phyloP scores from a whole-genome alignment of 1,140 invertebrate genomes.

The Anoplophora glabripennis region DNA sequence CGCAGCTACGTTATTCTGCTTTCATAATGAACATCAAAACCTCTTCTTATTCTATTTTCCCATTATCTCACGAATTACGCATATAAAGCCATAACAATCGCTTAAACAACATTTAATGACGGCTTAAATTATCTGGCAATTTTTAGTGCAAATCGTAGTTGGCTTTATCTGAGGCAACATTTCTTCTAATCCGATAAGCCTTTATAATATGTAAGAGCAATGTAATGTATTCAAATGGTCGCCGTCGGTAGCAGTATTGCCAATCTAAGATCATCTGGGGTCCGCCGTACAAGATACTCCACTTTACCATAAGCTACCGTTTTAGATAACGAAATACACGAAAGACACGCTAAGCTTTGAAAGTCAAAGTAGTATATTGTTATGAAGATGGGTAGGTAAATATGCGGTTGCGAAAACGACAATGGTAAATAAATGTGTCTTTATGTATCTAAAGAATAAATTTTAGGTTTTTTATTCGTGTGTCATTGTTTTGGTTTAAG shows the following conservation, averaged over 20 bases:
- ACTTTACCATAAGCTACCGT: conserved; percentile 37
- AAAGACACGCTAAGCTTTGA: not conserved
- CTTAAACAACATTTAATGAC: not conserved
- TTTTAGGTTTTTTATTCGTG: too few species aligned
- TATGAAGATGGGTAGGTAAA: too few species aligned
- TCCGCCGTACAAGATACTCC: conserved; percentile 33
- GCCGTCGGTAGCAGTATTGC: conserved; percentile 25
- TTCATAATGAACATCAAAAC: too few species aligned
- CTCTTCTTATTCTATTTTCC: too few species aligned
- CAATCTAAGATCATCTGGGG: conserved; percentile 33
- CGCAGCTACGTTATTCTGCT: too few species aligned
- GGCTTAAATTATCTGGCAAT: conserved; percentile 2
- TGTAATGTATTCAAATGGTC: conserved; percentile 30
- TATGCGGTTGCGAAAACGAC: too few species aligned
- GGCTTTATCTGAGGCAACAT: conserved; percentile 4
- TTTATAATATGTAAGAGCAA: conserved; percentile 10
- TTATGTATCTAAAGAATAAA: too few species aligned
- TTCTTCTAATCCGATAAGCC: conserved; percentile 8
- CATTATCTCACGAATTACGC: too few species aligned
- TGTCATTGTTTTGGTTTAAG: too few species aligned
- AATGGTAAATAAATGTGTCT: too few species aligned
- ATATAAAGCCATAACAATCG: not conserved
- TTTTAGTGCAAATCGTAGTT: conserved; percentile 3
- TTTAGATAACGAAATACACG: conserved; percentile 15
- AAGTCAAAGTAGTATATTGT: too few species aligned